Percentiles rank a stretch among this genome's conserved stretches.
Evolutionary conservation across 2,113 vertebrate genomes (phyloP).

Genomic region (Dasypus novemcinctus): DNA sequence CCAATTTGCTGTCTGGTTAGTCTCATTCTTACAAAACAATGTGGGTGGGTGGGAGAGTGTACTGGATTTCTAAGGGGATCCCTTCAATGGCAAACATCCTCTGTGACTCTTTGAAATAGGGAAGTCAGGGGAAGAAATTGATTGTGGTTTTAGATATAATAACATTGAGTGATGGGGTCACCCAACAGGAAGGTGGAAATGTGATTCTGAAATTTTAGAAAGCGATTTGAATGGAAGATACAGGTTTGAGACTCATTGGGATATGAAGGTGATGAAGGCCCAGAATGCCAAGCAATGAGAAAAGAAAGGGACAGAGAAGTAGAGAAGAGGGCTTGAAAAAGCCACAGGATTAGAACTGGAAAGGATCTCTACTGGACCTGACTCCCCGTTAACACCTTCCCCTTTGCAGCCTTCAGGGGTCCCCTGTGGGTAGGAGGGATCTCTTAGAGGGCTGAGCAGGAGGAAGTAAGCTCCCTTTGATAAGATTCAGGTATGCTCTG

Average conservation of each 20-base stretch:
- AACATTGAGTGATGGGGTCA: conserved; percentile 18
- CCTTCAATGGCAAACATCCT: conserved; percentile 34
- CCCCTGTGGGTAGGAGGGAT: background rate
- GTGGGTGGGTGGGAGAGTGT: background rate
- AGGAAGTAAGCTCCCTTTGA: background rate
- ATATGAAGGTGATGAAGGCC: background rate
- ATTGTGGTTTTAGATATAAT: conserved; percentile 39
- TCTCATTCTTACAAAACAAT: conserved; percentile 55
- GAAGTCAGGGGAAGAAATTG: conserved; percentile 49
- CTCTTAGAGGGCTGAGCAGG: background rate
- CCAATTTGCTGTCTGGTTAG: background rate
- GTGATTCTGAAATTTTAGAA: conserved; percentile 35
- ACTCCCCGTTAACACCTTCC: background rate
- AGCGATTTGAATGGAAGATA: conserved; percentile 23
- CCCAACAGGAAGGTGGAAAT: conserved; percentile 28
- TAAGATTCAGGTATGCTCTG: background rate
- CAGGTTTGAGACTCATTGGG: background rate
- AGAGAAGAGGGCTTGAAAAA: background rate
- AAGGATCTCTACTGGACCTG: background rate
- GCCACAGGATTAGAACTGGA: background rate
- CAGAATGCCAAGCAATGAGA: background rate
- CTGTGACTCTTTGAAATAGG: conserved; percentile 51
- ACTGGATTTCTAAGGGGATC: conserved; percentile 24
- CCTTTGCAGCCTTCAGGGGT: background rate
- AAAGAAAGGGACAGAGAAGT: background rate